These are phyloP conservation scores for Eolophus roseicapilla DNA, from an alignment of 2,113 vertebrate genomes.

Conservation along the genomic window DNA sequence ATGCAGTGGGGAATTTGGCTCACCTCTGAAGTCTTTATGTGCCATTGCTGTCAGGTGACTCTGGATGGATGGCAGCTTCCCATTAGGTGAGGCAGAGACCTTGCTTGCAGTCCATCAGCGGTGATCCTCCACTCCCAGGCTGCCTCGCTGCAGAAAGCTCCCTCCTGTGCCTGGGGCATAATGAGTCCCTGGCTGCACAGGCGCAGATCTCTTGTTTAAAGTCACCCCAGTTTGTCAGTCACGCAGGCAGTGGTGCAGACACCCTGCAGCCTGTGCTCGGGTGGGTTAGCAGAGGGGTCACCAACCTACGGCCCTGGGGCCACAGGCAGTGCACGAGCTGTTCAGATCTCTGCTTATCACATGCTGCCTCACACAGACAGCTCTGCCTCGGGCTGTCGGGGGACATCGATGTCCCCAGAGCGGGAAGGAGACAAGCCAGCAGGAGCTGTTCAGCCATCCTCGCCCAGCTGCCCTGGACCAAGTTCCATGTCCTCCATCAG, in stretches of 20 bases:
- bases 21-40: neutral
- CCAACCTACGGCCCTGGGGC: neutral
- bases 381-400: neutral
- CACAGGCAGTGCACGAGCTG: neutral
- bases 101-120: neutral
- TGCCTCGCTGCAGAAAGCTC: neutral
- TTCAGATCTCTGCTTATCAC: neutral
- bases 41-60: neutral
- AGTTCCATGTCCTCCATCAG: neutral
- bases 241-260: neutral
- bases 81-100: neutral
- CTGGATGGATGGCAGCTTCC: neutral
- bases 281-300: neutral
- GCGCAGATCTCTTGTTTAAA: neutral
- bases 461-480: neutral
- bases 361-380: neutral
- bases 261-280: neutral
- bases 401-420: neutral
- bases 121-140: neutral
- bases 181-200: neutral
- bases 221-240: neutral
- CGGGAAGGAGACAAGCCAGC: neutral
- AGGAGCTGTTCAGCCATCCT: neutral
- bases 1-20: neutral
- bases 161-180: neutral